Evolutionary conservation across 92 coral and sea anemone genomes (phyloP), one percentile per base, ranked within the genome.

Genomic region (Porites evermanni): DNA sequence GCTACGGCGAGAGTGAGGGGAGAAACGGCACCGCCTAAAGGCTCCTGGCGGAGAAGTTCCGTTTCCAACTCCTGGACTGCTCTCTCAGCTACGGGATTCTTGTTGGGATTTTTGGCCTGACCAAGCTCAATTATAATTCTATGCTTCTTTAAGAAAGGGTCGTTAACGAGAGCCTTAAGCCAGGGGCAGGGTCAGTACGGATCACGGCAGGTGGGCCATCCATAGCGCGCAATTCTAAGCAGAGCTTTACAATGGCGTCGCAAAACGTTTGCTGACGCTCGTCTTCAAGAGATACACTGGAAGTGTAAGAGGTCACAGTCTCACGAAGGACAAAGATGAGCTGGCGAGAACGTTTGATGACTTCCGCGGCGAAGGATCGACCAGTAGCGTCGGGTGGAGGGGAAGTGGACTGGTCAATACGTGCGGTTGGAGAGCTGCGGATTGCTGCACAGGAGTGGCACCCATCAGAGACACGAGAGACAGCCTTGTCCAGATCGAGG

Each of bases 111-210:
- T n/a, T n/a, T n/a, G n/a, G n/a, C n/a, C n/a, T 68, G 71, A 6
- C 94, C 94, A 3, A 91, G 65, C 82, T 91, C 86, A 2, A 90
- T 69, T n/a, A 80, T 73, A 76, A 86, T 75, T 67, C 91, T 75
- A 74, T 90, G 91, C 50, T 86, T 84, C 32, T 86, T 70, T 63
- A 89, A 74, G 71, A 90, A 75, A 24, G 88, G 54, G 78, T 90
- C 90, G 52, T 84, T 73, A 24, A 60, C 88, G 7, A 93, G 88
- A 2, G 86, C 86, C 75, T 87, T 90, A 60, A 87, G 50, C 90
- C 92, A 7, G 92, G 83, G 64, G 93, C 92, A 19, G 92, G 95
- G 75, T 89, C 93, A 52, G 93, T 93, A 2, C 86, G 79, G 68
- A 93, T 88, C 20, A 91, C 81, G 72, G 90, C 91, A 21, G 81